phyloP scores from a whole-genome alignment of 2,113 vertebrate genomes.

The Apus apus region DNA sequence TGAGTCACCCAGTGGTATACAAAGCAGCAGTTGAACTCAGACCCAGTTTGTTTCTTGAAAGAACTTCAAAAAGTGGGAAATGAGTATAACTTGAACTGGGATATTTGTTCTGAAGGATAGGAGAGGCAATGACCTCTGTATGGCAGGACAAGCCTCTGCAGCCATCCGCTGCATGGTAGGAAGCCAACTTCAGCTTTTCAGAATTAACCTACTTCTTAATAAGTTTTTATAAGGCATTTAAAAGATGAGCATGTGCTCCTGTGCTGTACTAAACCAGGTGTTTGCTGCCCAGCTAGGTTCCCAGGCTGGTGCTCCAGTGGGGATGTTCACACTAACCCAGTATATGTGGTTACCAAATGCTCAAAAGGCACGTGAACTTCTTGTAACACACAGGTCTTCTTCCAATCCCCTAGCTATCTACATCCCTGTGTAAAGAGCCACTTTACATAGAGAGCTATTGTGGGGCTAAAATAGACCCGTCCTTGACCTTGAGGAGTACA shows the following conservation, averaged over 20 bases:
- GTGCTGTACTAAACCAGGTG: not conserved
- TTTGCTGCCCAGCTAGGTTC: fast-evolving
- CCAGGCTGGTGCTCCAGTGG: not conserved
- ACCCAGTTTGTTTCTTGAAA: not conserved
- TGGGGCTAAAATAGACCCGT: not conserved
- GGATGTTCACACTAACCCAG: not conserved
- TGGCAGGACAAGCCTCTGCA: not conserved
- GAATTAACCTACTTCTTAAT: not conserved
- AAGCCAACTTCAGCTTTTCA: not conserved
- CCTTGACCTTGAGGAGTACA: not conserved
- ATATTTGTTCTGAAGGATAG: not conserved
- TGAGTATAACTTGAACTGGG: not conserved
- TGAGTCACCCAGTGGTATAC: not conserved
- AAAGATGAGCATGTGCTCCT: not conserved
- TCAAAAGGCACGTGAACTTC: not conserved
- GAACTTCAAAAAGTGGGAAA: not conserved
- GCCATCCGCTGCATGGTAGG: fast-evolving
- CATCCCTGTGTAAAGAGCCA: not conserved
- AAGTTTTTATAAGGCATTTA: not conserved
- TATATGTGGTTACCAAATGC: not conserved
- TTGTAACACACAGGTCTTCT: not conserved
- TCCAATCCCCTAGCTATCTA: not conserved
- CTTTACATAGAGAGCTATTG: not conserved
- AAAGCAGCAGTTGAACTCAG: not conserved
- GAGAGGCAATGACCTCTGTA: not conserved